Base-by-base conservation (phyloP, 2,888 invertebrate genomes). In the Apodemia mormo region DNA sequence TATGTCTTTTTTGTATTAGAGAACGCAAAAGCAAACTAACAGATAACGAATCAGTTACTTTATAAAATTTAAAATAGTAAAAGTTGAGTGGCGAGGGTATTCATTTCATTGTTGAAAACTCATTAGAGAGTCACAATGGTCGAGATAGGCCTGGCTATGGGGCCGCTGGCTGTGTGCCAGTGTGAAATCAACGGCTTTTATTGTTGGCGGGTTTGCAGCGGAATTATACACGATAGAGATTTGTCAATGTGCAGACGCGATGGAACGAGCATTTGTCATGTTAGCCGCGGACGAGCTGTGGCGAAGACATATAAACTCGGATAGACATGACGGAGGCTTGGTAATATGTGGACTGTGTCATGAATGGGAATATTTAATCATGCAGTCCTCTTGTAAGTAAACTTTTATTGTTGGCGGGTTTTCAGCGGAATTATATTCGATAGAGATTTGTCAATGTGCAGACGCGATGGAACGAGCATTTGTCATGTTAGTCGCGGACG, bases 131-230 rank as follows among this genome's bases (percentile, higher is more conserved):
- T 67, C 76, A 85, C 85, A 85, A 85, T 83, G 77, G 73, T 61
- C 52, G 69, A 72, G 74, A 74, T 74, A 74, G 74, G 61, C 61
- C 61, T 33, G 33, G 6, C 61, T 61, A 61, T 61, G 14, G 37
- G 58, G 6, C 61, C 61, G 61, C 76, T 85, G 85, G 85, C 81
- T 68, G 74, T 71, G 76, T 70, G 82, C 85, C 83, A 83, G 80
- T 78, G 81, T 83, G 83, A 84, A 81, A 79, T 80, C 76, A 76
- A 76, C 78, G 80, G 80, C 80, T 84, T 88, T 88, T 86, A 88
- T 88, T 85, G 85, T 83, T 73, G 77, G 78, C 79, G 77, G 58
- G 29, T 85, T 85, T 86, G 84, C 84, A 85, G 76, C 77, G 82
- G 78, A 86, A 84, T 86, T 86, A 87, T 87, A 80, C 77, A 58